phyloP scores from a whole-genome alignment of 2,797 vertebrate species.

The Myotis findleyi region DNA sequence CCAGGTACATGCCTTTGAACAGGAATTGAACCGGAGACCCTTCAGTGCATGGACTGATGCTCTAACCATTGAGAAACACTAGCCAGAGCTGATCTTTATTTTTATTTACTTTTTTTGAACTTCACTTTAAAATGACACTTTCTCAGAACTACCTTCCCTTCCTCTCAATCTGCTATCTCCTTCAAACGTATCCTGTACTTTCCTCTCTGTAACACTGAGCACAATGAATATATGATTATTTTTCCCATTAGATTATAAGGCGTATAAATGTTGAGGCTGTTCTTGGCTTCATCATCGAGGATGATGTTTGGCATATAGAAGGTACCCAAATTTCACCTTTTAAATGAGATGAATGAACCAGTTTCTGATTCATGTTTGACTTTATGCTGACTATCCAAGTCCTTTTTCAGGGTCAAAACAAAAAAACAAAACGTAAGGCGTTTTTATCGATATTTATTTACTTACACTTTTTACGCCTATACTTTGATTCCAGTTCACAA shows the following conservation, averaged over 20 bases:
- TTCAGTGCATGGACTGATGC: too few species aligned
- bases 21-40: too few species aligned
- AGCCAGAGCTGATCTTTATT: too few species aligned
- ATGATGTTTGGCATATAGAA: not conserved
- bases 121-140: conserved; percentile 32
- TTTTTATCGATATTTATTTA: not conserved
- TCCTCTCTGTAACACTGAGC: not conserved
- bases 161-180: not conserved
- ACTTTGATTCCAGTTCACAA: not conserved
- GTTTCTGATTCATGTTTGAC: not conserved
- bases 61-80: too few species aligned
- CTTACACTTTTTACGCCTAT: conserved; percentile 12
- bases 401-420: not conserved
- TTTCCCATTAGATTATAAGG: not conserved
- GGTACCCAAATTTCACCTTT: not conserved
- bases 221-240: not conserved
- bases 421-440: not conserved
- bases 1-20: too few species aligned
- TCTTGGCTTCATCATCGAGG: not conserved
- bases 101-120: not conserved
- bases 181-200: not conserved
- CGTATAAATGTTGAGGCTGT: not conserved
- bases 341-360: not conserved
- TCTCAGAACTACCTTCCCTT: not conserved
- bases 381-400: not conserved